Conservation (phyloP, 2,888 invertebrate species). For the Alsophila aescularia region DNA sequence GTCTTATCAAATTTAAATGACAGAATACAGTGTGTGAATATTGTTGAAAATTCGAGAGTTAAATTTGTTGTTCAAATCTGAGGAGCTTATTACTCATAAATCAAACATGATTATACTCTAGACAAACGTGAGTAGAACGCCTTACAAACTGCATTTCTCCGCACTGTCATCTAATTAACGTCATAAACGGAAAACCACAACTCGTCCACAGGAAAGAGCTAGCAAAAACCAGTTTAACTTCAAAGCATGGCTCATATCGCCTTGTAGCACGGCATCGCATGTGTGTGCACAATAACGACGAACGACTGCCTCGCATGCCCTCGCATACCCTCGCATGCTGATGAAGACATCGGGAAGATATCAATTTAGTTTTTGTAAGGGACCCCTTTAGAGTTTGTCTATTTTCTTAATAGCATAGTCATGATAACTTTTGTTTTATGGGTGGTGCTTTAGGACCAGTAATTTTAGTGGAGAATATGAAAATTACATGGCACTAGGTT, state of each 20-base stretch:
- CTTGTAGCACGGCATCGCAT: slow-evolving; percentile 17
- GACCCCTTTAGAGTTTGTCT: background rate
- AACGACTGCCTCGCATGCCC: slow-evolving; percentile 3
- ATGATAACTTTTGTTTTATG: slow-evolving; percentile 2
- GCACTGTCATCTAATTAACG: slow-evolving; percentile 14
- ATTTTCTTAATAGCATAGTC: slow-evolving; percentile 3
- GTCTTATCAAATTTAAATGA: no score
- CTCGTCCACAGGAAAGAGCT: slow-evolving; percentile 6
- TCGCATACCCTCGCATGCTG: slow-evolving; percentile 17
- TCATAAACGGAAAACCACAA: slow-evolving; percentile 12
- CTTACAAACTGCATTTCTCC: background rate
- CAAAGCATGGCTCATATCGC: slow-evolving; percentile 7
- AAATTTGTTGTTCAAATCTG: no score
- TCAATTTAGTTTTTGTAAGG: slow-evolving; percentile 35
- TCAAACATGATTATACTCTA: background rate
- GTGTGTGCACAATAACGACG: slow-evolving; percentile 6
- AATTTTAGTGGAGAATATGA: background rate
- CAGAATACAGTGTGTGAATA: no score
- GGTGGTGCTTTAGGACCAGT: background rate
- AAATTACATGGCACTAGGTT: background rate
- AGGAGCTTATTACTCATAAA: background rate
- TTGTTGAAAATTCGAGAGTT: no score
- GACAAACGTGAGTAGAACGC: background rate
- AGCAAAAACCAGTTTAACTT: slow-evolving; percentile 14
- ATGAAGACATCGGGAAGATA: slow-evolving; percentile 35